Base-by-base conservation (phyloP, 2,888 invertebrate genomes). In the Aleiodes alternator region DNA sequence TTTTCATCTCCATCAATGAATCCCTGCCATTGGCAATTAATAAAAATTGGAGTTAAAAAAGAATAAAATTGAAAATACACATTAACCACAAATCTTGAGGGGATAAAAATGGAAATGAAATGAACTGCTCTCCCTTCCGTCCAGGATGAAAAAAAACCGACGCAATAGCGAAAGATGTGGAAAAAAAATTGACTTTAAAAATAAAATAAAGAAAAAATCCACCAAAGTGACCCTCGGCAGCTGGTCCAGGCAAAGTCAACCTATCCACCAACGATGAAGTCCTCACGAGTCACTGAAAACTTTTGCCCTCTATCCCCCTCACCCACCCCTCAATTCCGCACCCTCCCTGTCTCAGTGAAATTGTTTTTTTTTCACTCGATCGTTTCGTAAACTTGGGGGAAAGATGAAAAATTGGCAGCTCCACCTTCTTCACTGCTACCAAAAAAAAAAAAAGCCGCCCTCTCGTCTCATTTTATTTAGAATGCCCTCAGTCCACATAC, bases 391-490 rank as follows among this genome's bases (percentile, higher is more conserved):
- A 64, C 43, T 64, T 66, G 72, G 66, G 66, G 55, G 57, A 72
- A 53, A 72, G 66, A 76, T 55, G 51, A 70, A 43, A 56, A 66
- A 53, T 71, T 57, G 76, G 72, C 59, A 72, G 72, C 77, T 76
- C 74, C 69, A 59, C 73, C 14, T 23, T 9, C 61, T 12, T 38
- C n/a, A 70, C 23, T 23, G 23, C 23, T 23, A 23, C 23, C 23
- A 23, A 23, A 34, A 34, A 34, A 34, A 34, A 6, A 6, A 34
- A 34, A 34, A n/a, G n/a, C n/a, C n/a, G 34, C 34, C 34, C 34
- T 34, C 34, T 23, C 64, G 29, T 53, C 50, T 16, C 12, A 48
- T 57, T 72, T 69, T 43, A 69, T 59, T 72, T 43, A 56, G 12
- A 9, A 69, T 57, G 34, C 23, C 64, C 51, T 72, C 50, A 61